Conservation (phyloP, 2,888 invertebrate species). For the Cephalotes varians region DNA sequence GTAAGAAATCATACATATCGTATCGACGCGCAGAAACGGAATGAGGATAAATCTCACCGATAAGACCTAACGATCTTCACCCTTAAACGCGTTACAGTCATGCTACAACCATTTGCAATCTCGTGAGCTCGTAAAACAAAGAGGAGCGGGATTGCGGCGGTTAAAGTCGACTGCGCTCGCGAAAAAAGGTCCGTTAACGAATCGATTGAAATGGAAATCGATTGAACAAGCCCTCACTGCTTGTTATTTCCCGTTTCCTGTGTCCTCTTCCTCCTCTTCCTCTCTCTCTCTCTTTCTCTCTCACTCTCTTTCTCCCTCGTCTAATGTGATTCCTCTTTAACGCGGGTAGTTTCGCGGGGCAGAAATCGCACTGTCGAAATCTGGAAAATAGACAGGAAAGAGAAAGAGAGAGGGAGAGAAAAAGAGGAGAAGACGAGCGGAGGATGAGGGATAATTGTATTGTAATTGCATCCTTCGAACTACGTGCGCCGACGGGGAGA, state of each 20-base stretch:
- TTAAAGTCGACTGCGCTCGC: slow-evolving; percentile 43
- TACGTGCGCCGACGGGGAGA: slow-evolving; percentile 19
- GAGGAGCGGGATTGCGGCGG: slow-evolving; percentile 42
- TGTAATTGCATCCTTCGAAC: slow-evolving; percentile 61
- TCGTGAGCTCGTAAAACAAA: slow-evolving; percentile 37
- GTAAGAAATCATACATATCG: slow-evolving; percentile 20
- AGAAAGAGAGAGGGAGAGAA: not conserved
- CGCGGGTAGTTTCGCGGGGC: slow-evolving; percentile 7
- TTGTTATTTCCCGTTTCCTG: slow-evolving; percentile 53
- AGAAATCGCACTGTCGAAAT: slow-evolving; percentile 28
- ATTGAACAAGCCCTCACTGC: slow-evolving; percentile 51
- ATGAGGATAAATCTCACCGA: slow-evolving; percentile 22
- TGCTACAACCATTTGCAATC: slow-evolving; percentile 45
- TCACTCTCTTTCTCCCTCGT: not conserved
- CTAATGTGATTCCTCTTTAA: slow-evolving; percentile 36
- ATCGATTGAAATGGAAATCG: slow-evolving; percentile 55
- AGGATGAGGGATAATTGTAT: slow-evolving; percentile 49
- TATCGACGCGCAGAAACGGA: slow-evolving; percentile 5
- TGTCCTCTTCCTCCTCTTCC: not conserved
- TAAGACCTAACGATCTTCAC: slow-evolving; percentile 20
- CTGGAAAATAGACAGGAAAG: slow-evolving; percentile 4
- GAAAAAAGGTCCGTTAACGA: slow-evolving; percentile 49
- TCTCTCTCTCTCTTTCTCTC: not conserved
- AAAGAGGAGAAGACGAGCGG: not conserved
- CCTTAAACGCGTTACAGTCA: slow-evolving; percentile 34